Conservation (phyloP, 2,113 vertebrate genomes). For the Taxidea taxus region DNA sequence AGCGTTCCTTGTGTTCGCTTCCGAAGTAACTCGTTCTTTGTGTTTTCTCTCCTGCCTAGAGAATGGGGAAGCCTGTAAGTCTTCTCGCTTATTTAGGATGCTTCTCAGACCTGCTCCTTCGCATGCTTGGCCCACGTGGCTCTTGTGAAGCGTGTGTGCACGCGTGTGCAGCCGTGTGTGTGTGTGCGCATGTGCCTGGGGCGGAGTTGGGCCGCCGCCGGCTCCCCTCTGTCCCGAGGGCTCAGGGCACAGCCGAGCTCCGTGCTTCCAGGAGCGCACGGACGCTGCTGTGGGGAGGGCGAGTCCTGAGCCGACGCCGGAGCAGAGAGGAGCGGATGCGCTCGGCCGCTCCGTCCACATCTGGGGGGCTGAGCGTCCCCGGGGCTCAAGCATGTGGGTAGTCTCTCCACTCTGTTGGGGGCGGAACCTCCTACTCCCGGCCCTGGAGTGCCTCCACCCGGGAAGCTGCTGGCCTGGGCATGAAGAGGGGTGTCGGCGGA, state of each 20-base stretch:
- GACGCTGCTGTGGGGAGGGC: not conserved
- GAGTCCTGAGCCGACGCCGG: not conserved
- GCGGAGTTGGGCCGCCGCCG: accelerated
- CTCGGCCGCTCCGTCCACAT: not conserved
- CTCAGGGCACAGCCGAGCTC: not conserved
- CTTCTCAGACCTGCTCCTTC: slow-evolving; percentile 14
- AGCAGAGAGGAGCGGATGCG: not conserved
- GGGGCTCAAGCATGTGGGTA: no score
- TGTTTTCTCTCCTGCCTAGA: slow-evolving; percentile 89
- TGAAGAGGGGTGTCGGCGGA: not conserved
- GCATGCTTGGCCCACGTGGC: not conserved
- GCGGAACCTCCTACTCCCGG: not conserved
- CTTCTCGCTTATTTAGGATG: slow-evolving; percentile 63
- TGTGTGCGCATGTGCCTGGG: not conserved
- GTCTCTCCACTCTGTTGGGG: not conserved
- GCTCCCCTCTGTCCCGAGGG: not conserved
- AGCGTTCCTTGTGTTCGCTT: not conserved
- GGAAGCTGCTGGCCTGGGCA: not conserved
- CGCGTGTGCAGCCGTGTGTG: not conserved
- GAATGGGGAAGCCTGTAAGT: slow-evolving; percentile 99
- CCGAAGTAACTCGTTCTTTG: slow-evolving; percentile 60
- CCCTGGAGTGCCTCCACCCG: not conserved
- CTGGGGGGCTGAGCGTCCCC: not conserved
- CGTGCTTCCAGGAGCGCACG: not conserved
- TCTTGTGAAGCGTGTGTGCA: not conserved